Base-by-base conservation (phyloP, 1,140 invertebrate species). In the Polypedilum vanderplanki region DNA sequence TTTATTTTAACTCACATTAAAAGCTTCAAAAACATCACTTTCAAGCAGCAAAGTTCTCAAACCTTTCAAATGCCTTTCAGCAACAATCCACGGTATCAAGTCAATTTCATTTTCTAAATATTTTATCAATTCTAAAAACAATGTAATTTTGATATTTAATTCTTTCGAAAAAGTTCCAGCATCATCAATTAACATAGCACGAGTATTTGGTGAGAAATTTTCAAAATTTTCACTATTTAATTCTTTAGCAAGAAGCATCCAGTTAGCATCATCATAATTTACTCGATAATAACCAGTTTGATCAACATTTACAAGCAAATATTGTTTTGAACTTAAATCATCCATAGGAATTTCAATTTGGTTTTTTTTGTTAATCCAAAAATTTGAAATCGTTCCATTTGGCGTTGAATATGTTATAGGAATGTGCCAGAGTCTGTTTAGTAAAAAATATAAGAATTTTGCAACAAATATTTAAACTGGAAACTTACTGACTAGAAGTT, bases 241-340 rank as follows among this genome's bases (percentile, higher is more conserved):
- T 22, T 70, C 65, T 8, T 20, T 20, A 7, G 17, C 17, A 18
- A 70, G 17, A 4, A 70, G 17, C 18, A 70, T 70, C 65, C 65
- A 70, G 20, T 70, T 70, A 70, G 65, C 17, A 18, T 70, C 17
- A 20, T 70, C 65, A 18, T 70, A 70, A 7, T 8, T 18, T 2
- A 70, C 65, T 20, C 65, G 65, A 70, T 70, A 70, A 70, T 70
- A 70, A 18, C 65, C 65, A 18, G 8, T 70, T 70, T 70, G 65
- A 7, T 70, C 20, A 20, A 70, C 17, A 22, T 70, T 70, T 10
- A 20, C 65, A 0, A 70, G 1, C 3, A 70, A 18, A 20, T 20
- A 70, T 4, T 18, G 3, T 7, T 70, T 22, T 20, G 65, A 18
- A 18, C 7, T 18, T 70, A 70, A 18, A 10, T 18, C 65, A 1